Evolutionary conservation across 2,888 invertebrate genomes (phyloP).

Genomic region (Nomada goodeniana): DNA sequence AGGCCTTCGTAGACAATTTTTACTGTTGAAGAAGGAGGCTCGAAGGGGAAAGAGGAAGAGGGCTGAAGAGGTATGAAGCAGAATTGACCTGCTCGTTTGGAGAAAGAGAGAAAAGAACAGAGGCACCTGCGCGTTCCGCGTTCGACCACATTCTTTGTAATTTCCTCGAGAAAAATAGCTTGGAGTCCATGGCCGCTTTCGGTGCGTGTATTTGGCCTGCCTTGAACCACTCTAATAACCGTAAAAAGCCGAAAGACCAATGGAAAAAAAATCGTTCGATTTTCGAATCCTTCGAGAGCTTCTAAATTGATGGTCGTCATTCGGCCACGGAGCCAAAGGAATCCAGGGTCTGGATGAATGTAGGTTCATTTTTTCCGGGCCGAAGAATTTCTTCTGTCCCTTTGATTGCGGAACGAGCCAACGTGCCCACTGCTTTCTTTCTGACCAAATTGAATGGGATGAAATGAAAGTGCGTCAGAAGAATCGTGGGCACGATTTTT

Average conservation of each 20-base stretch:
- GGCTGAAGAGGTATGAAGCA: constrained; percentile 3
- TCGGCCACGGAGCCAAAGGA: not conserved
- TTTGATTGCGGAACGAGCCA: not conserved
- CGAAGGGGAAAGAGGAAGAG: not conserved
- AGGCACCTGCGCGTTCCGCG: constrained; percentile 59
- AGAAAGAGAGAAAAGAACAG: constrained; percentile 32
- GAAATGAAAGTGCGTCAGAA: constrained; percentile 34
- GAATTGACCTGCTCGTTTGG: constrained; percentile 11
- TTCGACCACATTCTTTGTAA: constrained; percentile 60
- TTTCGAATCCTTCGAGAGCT: not conserved
- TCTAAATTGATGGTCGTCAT: not conserved
- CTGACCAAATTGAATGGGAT: constrained; percentile 13
- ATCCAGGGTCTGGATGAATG: constrained; percentile 6
- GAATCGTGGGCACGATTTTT: constrained; percentile 9
- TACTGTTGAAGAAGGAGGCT: constrained; percentile 45
- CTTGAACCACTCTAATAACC: constrained; percentile 38
- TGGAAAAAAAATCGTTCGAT: not conserved
- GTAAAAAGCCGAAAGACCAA: constrained; percentile 30
- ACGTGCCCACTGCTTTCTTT: constrained; percentile 10
- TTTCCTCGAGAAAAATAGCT: constrained; percentile 60
- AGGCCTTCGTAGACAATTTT: constrained; percentile 71
- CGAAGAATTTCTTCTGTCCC: constrained; percentile 9
- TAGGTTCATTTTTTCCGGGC: constrained; percentile 6
- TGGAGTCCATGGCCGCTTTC: constrained; percentile 42
- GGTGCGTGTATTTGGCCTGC: constrained; percentile 15